Evolutionary conservation across 2,113 vertebrate species (phyloP).

Genomic region (Uropsilus gracilis): DNA sequence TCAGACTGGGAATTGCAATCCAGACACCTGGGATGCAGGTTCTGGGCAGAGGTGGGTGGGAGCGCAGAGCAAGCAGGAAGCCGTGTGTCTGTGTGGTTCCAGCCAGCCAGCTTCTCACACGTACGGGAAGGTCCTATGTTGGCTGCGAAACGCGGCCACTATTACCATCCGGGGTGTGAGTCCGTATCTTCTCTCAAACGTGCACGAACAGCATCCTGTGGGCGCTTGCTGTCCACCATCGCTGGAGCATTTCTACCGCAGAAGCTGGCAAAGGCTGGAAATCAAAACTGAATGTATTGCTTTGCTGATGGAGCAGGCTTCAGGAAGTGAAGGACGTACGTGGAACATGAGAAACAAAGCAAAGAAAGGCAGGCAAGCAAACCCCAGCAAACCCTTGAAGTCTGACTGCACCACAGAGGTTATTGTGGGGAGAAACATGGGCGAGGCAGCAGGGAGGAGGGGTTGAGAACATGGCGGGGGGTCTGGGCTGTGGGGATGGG

Average conservation of each 20-base stretch:
- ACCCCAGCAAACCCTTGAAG: no score
- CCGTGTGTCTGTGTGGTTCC: accelerated
- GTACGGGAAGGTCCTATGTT: neutral
- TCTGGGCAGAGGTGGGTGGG: neutral
- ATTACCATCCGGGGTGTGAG: neutral
- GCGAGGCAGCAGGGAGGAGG: no score
- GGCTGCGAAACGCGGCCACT: neutral
- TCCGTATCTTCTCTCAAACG: neutral
- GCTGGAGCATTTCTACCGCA: neutral
- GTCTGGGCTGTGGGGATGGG: no score
- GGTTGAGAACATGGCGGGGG: no score
- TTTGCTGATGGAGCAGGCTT: neutral
- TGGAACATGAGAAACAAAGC: no score
- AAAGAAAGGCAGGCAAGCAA: no score
- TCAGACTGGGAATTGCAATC: neutral
- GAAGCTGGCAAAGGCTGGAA: neutral
- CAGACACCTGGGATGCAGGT: neutral
- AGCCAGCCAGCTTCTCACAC: accelerated
- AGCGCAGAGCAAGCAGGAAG: accelerated
- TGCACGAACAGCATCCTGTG: neutral
- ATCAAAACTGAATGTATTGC: neutral
- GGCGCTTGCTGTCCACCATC: neutral
- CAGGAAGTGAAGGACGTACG: neutral
- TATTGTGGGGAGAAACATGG: no score
- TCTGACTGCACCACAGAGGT: no score